A percentile compares a stretch with the other conserved stretches of the same genome.
These are phyloP conservation scores for Porites lutea DNA, from an alignment of 64 coral and sea anemone genomes.

Conservation along the genomic window DNA sequence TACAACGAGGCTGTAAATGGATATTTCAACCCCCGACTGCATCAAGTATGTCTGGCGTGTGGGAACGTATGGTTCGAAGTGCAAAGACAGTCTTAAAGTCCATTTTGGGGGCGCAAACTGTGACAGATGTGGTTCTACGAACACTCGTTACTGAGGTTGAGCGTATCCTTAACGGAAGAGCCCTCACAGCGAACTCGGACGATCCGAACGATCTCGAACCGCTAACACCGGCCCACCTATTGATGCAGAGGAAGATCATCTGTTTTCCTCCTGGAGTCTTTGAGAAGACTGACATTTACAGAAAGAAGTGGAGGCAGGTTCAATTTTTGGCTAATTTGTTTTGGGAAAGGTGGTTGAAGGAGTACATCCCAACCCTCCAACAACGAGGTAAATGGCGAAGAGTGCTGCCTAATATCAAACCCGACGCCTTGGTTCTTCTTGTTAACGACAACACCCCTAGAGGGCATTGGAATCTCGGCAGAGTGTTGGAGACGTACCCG, in stretches of 20 bases:
- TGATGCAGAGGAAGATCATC: conserved; percentile 40
- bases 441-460: conserved; percentile 26
- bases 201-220: conserved; percentile 23
- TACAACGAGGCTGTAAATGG: not conserved
- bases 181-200: conserved; percentile 64
- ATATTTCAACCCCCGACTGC: conserved; percentile 60
- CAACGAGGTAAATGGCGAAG: not conserved
- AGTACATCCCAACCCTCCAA: not conserved
- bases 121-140: conserved; percentile 27
- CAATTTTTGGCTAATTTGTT: conserved; percentile 4
- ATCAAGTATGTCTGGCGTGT: conserved; percentile 43
- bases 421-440: conserved; percentile 26
- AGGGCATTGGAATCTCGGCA: conserved; percentile 28
- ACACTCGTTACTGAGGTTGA: conserved; percentile 53
- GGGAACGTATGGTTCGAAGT: conserved; percentile 16
- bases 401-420: not conserved
- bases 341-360: conserved; percentile 15
- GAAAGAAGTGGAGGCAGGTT: not conserved
- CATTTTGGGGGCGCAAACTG: not conserved
- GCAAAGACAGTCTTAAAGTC: conserved; percentile 43
- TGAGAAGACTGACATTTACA: not conserved
- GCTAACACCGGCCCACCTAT: conserved; percentile 22
- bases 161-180: conserved; percentile 66
- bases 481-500: conserved; percentile 10
- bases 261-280: conserved; percentile 43